These are phyloP conservation scores for Epizoanthus fatuus DNA, from an alignment of 92 coral and sea anemone genomes.

Conservation along the genomic window DNA sequence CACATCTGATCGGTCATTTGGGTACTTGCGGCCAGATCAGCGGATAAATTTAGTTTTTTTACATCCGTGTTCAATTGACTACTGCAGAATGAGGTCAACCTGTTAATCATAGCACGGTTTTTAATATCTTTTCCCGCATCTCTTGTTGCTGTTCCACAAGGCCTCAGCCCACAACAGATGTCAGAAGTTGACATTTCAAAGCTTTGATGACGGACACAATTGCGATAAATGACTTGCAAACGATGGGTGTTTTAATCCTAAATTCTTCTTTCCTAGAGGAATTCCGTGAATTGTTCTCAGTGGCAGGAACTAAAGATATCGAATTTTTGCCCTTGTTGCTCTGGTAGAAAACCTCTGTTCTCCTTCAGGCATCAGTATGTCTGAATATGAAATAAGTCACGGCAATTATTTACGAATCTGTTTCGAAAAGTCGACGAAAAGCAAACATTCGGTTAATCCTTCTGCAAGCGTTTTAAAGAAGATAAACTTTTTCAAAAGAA, in stretches of 20 bases:
- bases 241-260: conserved; percentile 29
- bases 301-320: neutral
- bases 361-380: too few relatives aligned
- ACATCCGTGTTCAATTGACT: conserved; percentile 13
- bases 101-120: conserved; percentile 18
- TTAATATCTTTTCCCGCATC: neutral
- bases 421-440: too few relatives aligned
- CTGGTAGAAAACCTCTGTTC: too few relatives aligned
- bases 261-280: neutral
- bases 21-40: neutral
- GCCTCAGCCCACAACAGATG: neutral
- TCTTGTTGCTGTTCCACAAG: conserved; percentile 1
- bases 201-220: conserved; percentile 30
- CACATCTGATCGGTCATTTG: neutral
- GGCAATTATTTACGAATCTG: too few relatives aligned
- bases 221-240: conserved; percentile 47
- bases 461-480: too few relatives aligned
- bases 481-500: too few relatives aligned
- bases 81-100: neutral
- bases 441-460: too few relatives aligned
- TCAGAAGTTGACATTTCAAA: conserved; percentile 25
- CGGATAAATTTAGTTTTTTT: neutral
- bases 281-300: neutral
- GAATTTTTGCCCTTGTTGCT: neutral
- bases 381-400: too few relatives aligned